A percentile compares a stretch with the other conserved stretches of the same genome.
Conservation (phyloP, 2,888 invertebrate genomes). For the Sipha maydis region DNA sequence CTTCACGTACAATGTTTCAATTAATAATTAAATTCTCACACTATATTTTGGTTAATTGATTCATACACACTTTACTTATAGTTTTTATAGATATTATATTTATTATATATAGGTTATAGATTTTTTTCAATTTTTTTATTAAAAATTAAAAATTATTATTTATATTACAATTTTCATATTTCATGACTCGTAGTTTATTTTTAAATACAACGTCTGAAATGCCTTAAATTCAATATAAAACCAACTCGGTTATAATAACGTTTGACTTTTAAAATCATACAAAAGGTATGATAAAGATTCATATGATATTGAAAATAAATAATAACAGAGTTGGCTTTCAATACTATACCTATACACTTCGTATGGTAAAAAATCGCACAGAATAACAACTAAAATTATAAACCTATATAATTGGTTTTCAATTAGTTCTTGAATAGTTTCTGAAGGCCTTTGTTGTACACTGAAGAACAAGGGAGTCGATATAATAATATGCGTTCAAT, state of each 20-base stretch:
- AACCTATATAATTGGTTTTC: neutral
- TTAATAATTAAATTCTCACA: slow-evolving; percentile 7
- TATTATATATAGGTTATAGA: too few species aligned
- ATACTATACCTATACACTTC: neutral
- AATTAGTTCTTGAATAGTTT: slow-evolving; percentile 15
- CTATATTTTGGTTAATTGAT: slow-evolving; percentile 28
- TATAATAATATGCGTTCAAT: neutral
- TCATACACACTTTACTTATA: neutral
- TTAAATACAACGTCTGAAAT: neutral
- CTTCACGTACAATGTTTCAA: neutral
- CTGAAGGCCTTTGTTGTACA: neutral
- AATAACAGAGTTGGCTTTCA: neutral
- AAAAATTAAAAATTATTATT: neutral
- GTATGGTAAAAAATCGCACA: neutral
- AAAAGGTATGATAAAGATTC: neutral
- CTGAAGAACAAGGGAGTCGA: neutral
- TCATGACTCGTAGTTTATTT: neutral
- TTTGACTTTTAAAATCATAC: neutral
- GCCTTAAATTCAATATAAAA: neutral
- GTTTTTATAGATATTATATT: too few species aligned
- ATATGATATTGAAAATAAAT: neutral
- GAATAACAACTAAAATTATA: neutral
- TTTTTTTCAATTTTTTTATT: neutral
- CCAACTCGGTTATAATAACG: neutral
- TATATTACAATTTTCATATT: too few species aligned